phyloP scores from a whole-genome alignment of 2,888 invertebrate species.

The Tinea semifulvella region DNA sequence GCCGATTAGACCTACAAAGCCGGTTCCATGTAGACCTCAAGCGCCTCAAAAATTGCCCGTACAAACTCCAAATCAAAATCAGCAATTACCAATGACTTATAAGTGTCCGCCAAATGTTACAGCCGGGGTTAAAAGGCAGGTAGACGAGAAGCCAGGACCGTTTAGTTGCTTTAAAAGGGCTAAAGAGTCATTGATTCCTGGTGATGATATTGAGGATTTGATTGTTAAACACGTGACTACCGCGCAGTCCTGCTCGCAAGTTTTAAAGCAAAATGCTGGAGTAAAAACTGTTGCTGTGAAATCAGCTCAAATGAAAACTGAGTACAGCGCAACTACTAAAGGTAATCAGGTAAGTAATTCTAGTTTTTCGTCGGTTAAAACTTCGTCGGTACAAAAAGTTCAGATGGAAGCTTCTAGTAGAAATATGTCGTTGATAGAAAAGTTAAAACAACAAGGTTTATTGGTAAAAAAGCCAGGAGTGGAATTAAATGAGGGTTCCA shows the following conservation, averaged over 20 bases:
- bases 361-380: neutral
- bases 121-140: constrained; percentile 29
- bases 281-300: constrained; percentile 38
- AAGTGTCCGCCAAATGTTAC: constrained; percentile 39
- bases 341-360: constrained; percentile 35
- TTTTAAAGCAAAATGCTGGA: constrained; percentile 22
- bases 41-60: constrained; percentile 31
- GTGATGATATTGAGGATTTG: neutral
- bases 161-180: constrained; percentile 55
- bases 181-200: constrained; percentile 38
- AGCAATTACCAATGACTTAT: constrained; percentile 33
- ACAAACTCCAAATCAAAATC: too few species aligned
- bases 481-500: constrained; percentile 25
- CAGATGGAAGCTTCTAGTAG: constrained; percentile 34
- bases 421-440: constrained; percentile 32
- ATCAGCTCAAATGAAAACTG: constrained; percentile 43
- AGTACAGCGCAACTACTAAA: constrained; percentile 32
- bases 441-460: constrained; percentile 50
- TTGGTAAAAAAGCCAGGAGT: constrained; percentile 53
- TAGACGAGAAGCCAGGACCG: constrained; percentile 29
- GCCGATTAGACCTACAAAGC: neutral
- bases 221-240: neutral
- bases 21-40: constrained; percentile 27
- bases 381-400: constrained; percentile 29
- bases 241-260: neutral